Evolutionary conservation across 2,113 vertebrate species (phyloP).

Genomic region (Scomber japonicus): DNA sequence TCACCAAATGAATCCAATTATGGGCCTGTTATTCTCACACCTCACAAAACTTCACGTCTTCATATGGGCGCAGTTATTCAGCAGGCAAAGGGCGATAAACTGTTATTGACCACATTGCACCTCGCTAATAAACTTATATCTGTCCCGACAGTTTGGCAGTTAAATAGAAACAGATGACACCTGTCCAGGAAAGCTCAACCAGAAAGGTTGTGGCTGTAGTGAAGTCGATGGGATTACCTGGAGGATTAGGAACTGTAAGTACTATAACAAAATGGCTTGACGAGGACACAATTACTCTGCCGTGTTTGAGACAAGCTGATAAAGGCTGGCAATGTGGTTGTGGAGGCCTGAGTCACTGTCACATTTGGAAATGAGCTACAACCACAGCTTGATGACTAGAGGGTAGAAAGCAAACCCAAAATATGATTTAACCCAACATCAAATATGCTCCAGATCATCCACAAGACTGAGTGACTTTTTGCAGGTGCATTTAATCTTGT

Average conservation of each 20-base stretch:
- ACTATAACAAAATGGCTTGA: slow-evolving; percentile 79
- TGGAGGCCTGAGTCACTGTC: slow-evolving; percentile 33
- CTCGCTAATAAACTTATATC: slow-evolving; percentile 63
- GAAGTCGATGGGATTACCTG: slow-evolving; percentile 80
- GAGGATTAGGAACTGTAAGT: slow-evolving; percentile 80
- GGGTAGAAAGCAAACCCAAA: slow-evolving; percentile 13
- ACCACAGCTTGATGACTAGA: slow-evolving; percentile 45
- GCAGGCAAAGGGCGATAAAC: slow-evolving; percentile 39
- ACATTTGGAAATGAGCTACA: slow-evolving; percentile 22
- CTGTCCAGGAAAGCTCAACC: slow-evolving; percentile 65
- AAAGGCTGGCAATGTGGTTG: slow-evolving; percentile 46
- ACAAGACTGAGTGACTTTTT: not conserved
- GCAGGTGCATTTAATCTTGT: not conserved
- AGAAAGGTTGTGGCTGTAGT: slow-evolving; percentile 57
- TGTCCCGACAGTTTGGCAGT: slow-evolving; percentile 47
- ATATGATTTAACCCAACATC: slow-evolving; percentile 16
- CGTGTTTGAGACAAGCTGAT: slow-evolving; percentile 72
- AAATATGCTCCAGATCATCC: not conserved
- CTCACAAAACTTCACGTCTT: slow-evolving; percentile 57
- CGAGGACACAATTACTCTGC: slow-evolving; percentile 74
- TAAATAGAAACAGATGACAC: slow-evolving; percentile 63
- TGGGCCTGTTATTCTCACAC: slow-evolving; percentile 69
- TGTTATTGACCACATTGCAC: slow-evolving; percentile 45
- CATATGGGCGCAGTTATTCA: slow-evolving; percentile 50
- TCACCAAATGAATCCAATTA: slow-evolving; percentile 83